Evolutionary conservation across 2,797 vertebrate species (phyloP), one percentile per base, ranked within the genome.

Genomic region (Argyrosomus regius): DNA sequence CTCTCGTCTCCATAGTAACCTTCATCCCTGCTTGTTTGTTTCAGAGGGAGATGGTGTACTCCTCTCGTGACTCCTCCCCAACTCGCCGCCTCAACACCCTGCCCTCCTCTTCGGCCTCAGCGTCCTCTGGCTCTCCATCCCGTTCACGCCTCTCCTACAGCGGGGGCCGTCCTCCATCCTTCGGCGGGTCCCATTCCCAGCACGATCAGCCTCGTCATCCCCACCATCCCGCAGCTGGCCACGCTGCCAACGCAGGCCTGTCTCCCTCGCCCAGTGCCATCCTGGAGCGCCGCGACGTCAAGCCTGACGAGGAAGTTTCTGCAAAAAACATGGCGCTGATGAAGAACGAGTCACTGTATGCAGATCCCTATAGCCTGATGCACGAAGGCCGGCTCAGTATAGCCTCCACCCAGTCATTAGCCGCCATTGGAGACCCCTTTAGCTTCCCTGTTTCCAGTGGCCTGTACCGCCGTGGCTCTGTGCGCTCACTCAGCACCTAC

Each of bases 31-130:
- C 50, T 79, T 73, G 22, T 78, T 86, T 13, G 5, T 94, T 87
- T 0, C 96, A 99, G 98, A 96, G 98, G 85, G 98, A 99, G 73
- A 98, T 99, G 96, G 98, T 99, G 69, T 99, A 99, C 88, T 95
- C 97, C 0, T 98, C 98, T n/a, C 95, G 97, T 2, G 98, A 99
- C 81, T 99, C 98, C 0, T 99, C 98, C 2, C 98, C 98, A 24
- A 98, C 97, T 5, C 97, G 97, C 35, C 98, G 98, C 22, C 94
- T 99, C 78, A 99, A 98, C 95, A 99, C 96, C 77, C 95, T 99
- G 22, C 97, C 98, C 14, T 97, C 97, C 0, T 94, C 98, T 0
- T 94, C 97, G 0, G 93, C 96, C 0, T 96, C 97, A 2, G 94
- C 96, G 0, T 96, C 96, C 3, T 97, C 97, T 0, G 95, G 96